Base-by-base conservation (phyloP, 2,113 vertebrate species). In the Nanorana parkeri region DNA sequence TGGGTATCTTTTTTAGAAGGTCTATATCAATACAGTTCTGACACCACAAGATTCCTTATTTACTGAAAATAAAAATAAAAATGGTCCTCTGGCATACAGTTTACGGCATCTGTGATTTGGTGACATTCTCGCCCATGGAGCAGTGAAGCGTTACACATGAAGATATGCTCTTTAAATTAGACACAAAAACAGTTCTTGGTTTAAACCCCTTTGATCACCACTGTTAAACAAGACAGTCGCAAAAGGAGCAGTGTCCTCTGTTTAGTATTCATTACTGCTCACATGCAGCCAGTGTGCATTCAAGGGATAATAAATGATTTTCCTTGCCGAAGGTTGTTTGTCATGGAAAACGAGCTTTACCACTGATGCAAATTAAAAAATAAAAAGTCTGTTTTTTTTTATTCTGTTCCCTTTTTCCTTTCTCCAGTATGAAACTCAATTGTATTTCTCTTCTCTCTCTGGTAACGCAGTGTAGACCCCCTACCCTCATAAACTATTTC, bases 251-350 rank as follows among this genome's bases (percentile, higher is more conserved):
- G 71, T 82, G 71, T 72, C 80, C 72, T 68, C 72, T 85, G 84
- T 26, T 85, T 58, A 81, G 23, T 82, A 79, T 84, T 85, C 71
- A 78, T 85, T 80, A 82, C 54, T 55, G 85, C 56, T 29, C 66
- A 54, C 83, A 79, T 26, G 17, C 17, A 78, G 68, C 41, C 74
- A 75, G 15, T 61, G 32, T 52, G 66, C 68, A 54, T 77, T 82
- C 72, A 79, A 83, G 54, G 65, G 74, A 88, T 83, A 83, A 55
- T 26, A 64, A 79, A 73, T 61, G 66, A 74, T 65, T n/a, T 7
- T 54, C 61, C 63, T 69, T 68, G n/a, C 78, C 85, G 77, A 74
- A 67, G 83, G 56, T 51, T 81, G 77, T 75, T 85, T 69, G 23
- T 61, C 72, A 74, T 74, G 84, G 80, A 17, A 19, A 7, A 54